Evolutionary conservation across 2,797 vertebrate genomes (phyloP).

Genomic region (Synanceia verrucosa): DNA sequence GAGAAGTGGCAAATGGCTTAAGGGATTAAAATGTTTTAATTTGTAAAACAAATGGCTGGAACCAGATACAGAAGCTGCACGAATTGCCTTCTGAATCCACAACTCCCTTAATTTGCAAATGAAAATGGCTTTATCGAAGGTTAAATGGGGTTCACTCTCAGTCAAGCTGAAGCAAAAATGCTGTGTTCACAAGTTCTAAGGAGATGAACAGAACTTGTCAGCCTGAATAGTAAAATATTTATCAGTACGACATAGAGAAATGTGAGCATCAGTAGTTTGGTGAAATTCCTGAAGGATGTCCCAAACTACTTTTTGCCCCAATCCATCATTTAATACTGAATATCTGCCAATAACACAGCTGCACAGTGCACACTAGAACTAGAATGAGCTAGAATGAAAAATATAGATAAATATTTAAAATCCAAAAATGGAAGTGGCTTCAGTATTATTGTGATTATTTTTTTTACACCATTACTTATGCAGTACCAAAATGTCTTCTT

Average conservation of each 20-base stretch:
- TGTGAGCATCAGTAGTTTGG: background rate
- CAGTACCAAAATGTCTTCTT: too few species aligned
- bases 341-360: background rate
- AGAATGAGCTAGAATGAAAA: too few species aligned
- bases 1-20: slow-evolving; percentile 67
- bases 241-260: background rate
- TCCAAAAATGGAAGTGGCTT: too few species aligned
- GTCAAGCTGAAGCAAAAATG: slow-evolving; percentile 28
- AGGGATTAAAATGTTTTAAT: slow-evolving; percentile 76
- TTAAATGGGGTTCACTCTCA: slow-evolving; percentile 36
- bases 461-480: too few species aligned
- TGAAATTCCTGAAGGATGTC: background rate
- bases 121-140: slow-evolving; percentile 55
- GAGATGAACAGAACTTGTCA: slow-evolving; percentile 42
- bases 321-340: background rate
- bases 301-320: background rate
- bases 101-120: slow-evolving; percentile 65
- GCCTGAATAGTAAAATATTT: slow-evolving; percentile 27
- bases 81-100: slow-evolving; percentile 56
- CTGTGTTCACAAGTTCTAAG: slow-evolving; percentile 20
- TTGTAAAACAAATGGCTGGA: slow-evolving; percentile 72
- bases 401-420: too few species aligned
- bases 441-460: too few species aligned
- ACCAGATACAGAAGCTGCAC: slow-evolving; percentile 41
- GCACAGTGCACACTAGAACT: too few species aligned